Percentiles rank a stretch among this genome's conserved stretches.
phyloP scores from a whole-genome alignment of 2,113 vertebrate species.

The Psephotus haematonotus region DNA sequence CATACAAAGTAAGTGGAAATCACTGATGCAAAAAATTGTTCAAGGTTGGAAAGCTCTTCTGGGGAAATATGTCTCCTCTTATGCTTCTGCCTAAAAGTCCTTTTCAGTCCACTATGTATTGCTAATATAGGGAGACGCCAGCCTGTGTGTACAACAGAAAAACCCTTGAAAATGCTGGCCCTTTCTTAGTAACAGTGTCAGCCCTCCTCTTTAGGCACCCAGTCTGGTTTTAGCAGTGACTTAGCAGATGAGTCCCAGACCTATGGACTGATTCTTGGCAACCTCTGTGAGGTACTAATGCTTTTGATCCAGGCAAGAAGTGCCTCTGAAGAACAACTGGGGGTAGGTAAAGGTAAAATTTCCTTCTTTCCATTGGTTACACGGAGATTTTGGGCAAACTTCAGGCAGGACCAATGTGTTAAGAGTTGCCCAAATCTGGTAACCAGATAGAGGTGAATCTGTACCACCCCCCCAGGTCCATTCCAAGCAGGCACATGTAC shows the following conservation, averaged over 20 bases:
- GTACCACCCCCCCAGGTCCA: neutral
- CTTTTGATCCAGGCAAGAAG: neutral
- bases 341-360: neutral
- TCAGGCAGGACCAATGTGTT: neutral
- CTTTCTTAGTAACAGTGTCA: neutral
- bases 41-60: neutral
- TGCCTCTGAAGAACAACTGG: neutral
- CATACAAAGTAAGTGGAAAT: neutral
- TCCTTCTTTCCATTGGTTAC: neutral
- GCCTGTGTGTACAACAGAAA: neutral
- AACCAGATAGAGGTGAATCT: neutral
- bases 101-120: neutral
- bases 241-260: neutral
- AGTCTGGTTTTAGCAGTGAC: neutral
- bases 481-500: neutral
- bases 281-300: neutral
- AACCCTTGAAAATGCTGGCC: neutral
- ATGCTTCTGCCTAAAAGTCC: neutral
- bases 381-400: neutral
- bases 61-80: neutral
- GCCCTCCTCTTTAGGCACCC: neutral
- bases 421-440: neutral
- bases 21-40: neutral
- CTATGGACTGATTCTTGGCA: neutral
- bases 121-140: neutral